These are phyloP conservation scores for Helleia helle DNA, from an alignment of 2,888 invertebrate species.

Conservation along the genomic window DNA sequence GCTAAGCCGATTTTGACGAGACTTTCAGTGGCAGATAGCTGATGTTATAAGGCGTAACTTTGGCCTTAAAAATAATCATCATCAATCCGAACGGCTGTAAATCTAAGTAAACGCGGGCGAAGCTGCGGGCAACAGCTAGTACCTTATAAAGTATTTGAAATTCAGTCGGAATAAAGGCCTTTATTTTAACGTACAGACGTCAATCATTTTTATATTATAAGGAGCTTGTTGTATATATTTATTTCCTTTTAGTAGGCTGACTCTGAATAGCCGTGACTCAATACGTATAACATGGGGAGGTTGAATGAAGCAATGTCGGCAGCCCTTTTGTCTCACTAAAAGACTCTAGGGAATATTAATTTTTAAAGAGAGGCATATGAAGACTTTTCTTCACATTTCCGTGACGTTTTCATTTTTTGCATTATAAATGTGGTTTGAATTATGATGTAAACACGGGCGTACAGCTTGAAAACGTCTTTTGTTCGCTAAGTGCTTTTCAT, in stretches of 20 bases:
- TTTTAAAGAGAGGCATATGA: conserved; percentile 20
- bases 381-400: conserved; percentile 12
- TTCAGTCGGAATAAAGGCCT: too few relatives aligned
- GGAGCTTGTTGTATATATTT: conserved; percentile 25
- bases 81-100: too few relatives aligned
- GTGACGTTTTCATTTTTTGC: conserved; percentile 13
- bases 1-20: too few relatives aligned
- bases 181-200: neutral
- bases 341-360: conserved; percentile 22
- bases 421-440: conserved; percentile 14
- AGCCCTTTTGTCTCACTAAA: conserved; percentile 25
- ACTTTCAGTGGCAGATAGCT: too few relatives aligned
- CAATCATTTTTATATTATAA: neutral
- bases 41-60: too few relatives aligned
- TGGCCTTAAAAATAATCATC: too few relatives aligned
- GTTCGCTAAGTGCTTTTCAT: conserved; percentile 13
- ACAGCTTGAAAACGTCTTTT: conserved; percentile 10
- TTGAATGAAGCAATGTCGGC: conserved; percentile 23
- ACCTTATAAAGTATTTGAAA: too few relatives aligned
- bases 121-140: too few relatives aligned
- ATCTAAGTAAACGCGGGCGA: too few relatives aligned
- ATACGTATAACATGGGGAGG: conserved; percentile 22
- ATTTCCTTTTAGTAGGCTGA: conserved; percentile 28
- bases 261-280: conserved; percentile 30
- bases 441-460: conserved; percentile 11